These are phyloP conservation scores for Hydropotes inermis DNA, from an alignment of 2,113 vertebrate genomes.

Conservation along the genomic window DNA sequence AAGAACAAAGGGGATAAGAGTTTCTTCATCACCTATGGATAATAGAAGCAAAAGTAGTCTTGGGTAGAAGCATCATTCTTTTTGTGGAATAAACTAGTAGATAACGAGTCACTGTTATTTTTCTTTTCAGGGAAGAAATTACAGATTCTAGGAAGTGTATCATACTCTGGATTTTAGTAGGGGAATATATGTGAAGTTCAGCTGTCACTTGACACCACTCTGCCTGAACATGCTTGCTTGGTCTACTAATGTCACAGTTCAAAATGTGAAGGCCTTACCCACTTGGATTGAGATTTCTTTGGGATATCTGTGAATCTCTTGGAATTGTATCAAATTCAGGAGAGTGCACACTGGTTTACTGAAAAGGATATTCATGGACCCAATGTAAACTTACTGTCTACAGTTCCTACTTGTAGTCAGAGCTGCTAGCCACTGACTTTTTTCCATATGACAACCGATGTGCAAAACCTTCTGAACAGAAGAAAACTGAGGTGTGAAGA, in stretches of 20 bases:
- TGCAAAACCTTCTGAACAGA: neutral
- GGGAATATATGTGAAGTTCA: neutral
- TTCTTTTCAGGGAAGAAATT: conserved; percentile 38
- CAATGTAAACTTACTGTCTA: neutral
- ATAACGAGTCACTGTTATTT: neutral
- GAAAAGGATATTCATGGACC: neutral
- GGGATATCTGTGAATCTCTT: neutral
- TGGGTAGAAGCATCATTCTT: neutral
- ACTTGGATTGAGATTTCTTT: neutral
- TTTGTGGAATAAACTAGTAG: conserved; percentile 2
- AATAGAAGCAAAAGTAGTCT: neutral
- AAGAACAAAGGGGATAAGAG: neutral
- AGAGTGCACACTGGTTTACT: neutral
- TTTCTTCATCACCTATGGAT: neutral
- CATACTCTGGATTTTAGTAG: neutral
- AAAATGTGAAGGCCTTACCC: neutral
- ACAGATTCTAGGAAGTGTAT: neutral
- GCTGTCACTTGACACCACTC: neutral
- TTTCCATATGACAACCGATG: neutral
- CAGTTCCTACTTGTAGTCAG: neutral
- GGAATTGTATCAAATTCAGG: neutral
- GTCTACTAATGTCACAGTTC: neutral
- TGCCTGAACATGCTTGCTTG: neutral
- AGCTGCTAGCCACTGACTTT: neutral
- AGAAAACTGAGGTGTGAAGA: neutral